These are phyloP conservation scores for Alaudala cheleensis DNA, from an alignment of 2,113 vertebrate genomes.

Conservation along the genomic window DNA sequence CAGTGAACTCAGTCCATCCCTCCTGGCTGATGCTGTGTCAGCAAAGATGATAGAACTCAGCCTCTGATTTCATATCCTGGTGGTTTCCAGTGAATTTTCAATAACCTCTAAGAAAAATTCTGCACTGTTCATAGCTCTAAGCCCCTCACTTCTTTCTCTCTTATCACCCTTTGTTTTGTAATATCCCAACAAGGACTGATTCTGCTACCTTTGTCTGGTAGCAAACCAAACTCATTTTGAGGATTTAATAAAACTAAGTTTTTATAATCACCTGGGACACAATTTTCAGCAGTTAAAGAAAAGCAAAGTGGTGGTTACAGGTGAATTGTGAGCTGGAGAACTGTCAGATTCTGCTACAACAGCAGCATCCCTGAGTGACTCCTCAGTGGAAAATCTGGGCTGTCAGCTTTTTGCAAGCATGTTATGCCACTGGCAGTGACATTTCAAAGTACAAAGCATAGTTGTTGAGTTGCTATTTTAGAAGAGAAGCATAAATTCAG, in stretches of 20 bases:
- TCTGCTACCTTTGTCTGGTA: background rate
- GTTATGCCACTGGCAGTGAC: background rate
- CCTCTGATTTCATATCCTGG: background rate
- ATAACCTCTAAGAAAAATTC: background rate
- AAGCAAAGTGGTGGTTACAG: background rate
- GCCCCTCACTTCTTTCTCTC: background rate
- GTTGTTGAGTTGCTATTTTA: constrained; percentile 8
- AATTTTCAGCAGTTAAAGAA: background rate
- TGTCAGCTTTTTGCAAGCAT: constrained; percentile 4
- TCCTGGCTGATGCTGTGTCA: background rate
- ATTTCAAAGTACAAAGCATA: background rate
- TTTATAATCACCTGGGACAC: background rate
- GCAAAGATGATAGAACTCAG: background rate
- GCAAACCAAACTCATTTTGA: background rate
- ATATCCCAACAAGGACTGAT: background rate
- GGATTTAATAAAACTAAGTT: background rate
- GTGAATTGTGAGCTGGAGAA: background rate
- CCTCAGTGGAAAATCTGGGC: constrained; percentile 6
- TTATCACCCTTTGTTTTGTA: background rate
- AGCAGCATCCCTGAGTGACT: background rate
- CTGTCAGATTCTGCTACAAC: background rate
- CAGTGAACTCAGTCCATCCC: background rate
- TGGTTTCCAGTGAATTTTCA: background rate
- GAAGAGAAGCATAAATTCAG: constrained; percentile 29
- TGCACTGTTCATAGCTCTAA: background rate